Evolutionary conservation across 1,140 invertebrate genomes (phyloP).

Genomic region (Drosophila pachea): DNA sequence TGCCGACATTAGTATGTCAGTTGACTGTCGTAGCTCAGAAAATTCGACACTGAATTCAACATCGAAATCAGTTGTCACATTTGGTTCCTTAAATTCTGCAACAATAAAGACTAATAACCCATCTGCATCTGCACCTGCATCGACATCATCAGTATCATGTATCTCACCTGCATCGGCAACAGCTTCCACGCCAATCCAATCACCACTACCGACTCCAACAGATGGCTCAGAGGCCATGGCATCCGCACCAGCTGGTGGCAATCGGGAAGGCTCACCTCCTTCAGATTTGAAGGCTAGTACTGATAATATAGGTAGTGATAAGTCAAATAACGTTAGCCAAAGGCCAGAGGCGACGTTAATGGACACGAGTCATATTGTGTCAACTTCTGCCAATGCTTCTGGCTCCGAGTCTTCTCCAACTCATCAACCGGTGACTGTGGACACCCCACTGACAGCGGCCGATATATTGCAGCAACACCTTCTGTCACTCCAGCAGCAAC

Average conservation of each 20-base stretch:
- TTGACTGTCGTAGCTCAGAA: too few species aligned
- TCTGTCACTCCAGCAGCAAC: constrained; percentile 31
- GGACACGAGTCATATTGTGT: constrained; percentile 8
- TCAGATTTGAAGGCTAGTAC: constrained; percentile 78
- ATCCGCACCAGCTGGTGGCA: background rate
- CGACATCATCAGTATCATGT: constrained; percentile 47
- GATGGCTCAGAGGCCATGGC: constrained; percentile 57
- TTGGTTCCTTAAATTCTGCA: constrained; percentile 71
- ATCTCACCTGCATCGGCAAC: constrained; percentile 25
- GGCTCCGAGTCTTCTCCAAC: constrained; percentile 2
- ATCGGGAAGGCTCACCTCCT: constrained; percentile 36
- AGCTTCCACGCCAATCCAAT: constrained; percentile 8
- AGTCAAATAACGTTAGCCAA: constrained; percentile 49
- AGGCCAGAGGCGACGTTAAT: constrained; percentile 15
- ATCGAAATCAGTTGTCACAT: constrained; percentile 49
- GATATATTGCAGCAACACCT: constrained; percentile 65
- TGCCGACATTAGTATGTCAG: background rate
- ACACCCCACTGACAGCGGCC: constrained; percentile 28
- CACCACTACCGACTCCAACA: constrained; percentile 50
- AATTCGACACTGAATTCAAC: constrained; percentile 36
- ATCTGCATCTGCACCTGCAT: constrained; percentile 2
- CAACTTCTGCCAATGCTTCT: background rate
- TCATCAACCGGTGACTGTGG: constrained; percentile 24
- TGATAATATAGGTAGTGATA: constrained; percentile 75
- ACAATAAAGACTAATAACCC: constrained; percentile 69